Conservation (phyloP, 2,113 vertebrate genomes). For the Anser brachyrhynchus region DNA sequence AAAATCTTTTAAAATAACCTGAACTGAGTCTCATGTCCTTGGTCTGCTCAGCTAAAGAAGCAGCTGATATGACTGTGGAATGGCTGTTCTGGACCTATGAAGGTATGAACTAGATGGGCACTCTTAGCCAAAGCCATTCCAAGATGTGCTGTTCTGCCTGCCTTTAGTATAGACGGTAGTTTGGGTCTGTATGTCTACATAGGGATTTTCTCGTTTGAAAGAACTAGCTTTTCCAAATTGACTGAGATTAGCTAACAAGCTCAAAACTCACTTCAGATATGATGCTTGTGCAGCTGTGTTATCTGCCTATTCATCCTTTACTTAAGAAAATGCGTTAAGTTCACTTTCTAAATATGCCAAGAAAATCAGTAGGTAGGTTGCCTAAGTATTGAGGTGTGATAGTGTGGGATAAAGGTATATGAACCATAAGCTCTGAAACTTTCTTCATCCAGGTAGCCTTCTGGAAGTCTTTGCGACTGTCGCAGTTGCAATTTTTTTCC, state of each 20-base stretch:
- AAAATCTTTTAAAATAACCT: not conserved
- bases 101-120: not conserved
- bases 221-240: not conserved
- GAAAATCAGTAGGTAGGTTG: not conserved
- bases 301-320: not conserved
- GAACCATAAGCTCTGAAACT: not conserved
- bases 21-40: not conserved
- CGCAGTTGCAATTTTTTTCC: not conserved
- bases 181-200: not conserved
- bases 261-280: not conserved
- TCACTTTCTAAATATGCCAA: not conserved
- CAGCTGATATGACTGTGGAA: fast-evolving
- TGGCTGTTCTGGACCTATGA: not conserved
- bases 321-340: not conserved
- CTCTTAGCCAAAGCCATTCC: not conserved
- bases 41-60: not conserved
- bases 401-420: not conserved
- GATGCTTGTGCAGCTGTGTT: not conserved
- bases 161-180: not conserved
- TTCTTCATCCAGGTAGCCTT: not conserved
- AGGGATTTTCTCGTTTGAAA: not conserved
- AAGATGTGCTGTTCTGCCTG: not conserved
- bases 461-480: not conserved
- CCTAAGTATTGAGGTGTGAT: not conserved
- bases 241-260: not conserved